A percentile compares a stretch with the other conserved stretches of the same genome.
Conservation (phyloP, 2,113 vertebrate species). For the Cephalopholis sonnerati region DNA sequence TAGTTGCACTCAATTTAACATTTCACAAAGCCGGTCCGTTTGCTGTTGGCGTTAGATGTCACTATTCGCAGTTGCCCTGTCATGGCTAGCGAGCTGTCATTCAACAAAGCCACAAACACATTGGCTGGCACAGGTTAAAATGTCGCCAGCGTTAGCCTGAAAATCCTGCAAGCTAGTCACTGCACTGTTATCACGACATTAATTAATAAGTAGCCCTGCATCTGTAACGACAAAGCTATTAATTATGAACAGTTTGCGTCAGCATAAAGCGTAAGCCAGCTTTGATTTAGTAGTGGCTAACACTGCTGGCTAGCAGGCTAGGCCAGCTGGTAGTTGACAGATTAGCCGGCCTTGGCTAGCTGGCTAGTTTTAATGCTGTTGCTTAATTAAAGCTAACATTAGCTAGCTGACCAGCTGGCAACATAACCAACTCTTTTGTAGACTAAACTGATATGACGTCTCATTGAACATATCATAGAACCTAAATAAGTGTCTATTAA, state of each 20-base stretch:
- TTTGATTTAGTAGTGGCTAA: constrained; percentile 53
- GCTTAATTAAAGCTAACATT: constrained; percentile 62
- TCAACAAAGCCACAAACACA: constrained; percentile 73
- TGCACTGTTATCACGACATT: neutral
- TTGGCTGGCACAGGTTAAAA: constrained; percentile 26
- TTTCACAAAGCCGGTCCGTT: neutral
- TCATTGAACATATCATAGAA: neutral
- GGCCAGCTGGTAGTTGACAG: constrained; percentile 72
- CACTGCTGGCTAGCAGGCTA: constrained; percentile 58
- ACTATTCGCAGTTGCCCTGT: constrained; percentile 42
- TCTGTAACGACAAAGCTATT: constrained; percentile 9
- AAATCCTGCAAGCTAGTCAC: neutral
- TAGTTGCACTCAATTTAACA: too few species aligned
- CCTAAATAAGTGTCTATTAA: neutral
- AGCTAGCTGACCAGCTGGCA: constrained; percentile 40
- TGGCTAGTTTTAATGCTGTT: constrained; percentile 58
- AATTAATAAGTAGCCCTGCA: neutral
- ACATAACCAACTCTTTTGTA: neutral
- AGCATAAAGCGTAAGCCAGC: constrained; percentile 54
- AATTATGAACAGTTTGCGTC: constrained; percentile 42
- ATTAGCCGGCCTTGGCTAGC: constrained; percentile 75
- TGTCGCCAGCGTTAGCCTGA: constrained; percentile 13
- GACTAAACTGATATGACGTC: neutral
- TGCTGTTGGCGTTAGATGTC: constrained; percentile 5
- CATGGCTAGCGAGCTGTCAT: constrained; percentile 74